Conservation (phyloP, 2,888 invertebrate species). For the Clivina fossor region DNA sequence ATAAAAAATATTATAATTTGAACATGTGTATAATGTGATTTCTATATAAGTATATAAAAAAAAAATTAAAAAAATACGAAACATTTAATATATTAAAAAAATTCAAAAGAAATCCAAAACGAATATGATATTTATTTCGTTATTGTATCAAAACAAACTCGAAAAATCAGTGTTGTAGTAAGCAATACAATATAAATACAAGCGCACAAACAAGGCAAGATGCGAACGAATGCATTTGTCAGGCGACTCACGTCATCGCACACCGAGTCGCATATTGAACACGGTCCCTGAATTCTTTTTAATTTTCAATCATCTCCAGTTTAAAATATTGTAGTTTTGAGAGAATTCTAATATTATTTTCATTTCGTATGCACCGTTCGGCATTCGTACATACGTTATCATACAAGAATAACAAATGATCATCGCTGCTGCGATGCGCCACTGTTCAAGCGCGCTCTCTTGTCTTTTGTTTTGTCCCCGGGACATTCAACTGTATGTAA, state of each 20-base stretch:
- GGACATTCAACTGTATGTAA: too few species aligned
- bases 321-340: conserved; percentile 29
- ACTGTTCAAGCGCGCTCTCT: too few species aligned
- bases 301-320: conserved; percentile 30
- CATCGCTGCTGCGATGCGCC: not conserved
- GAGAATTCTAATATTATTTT: conserved; percentile 26
- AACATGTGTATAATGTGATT: too few species aligned
- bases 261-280: conserved; percentile 15
- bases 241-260: conserved; percentile 4
- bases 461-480: too few species aligned
- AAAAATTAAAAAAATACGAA: too few species aligned
- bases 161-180: not conserved
- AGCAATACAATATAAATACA: not conserved
- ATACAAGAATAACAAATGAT: conserved; percentile 17
- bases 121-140: too few species aligned
- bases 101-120: too few species aligned
- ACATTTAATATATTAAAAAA: too few species aligned
- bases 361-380: conserved; percentile 17
- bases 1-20: too few species aligned
- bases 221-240: not conserved
- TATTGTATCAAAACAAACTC: not conserved
- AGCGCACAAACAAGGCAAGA: not conserved
- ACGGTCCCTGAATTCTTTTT: conserved; percentile 15
- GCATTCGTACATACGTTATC: conserved; percentile 11
- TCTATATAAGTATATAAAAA: too few species aligned